Base-by-base conservation (phyloP, 2,797 vertebrate genomes). In the Myripristis murdjan region DNA sequence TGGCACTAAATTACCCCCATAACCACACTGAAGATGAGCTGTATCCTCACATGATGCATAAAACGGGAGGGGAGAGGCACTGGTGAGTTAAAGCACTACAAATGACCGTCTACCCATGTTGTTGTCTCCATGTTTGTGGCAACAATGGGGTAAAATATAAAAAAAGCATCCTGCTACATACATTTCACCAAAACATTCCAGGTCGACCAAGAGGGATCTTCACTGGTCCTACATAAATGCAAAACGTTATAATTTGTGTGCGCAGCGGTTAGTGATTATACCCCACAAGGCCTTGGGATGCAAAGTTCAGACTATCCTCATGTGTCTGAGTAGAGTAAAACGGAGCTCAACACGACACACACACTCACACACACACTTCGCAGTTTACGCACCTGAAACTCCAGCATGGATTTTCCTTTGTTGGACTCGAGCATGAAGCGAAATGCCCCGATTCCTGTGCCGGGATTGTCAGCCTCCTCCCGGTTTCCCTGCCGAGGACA, bases 371-470 rank as follows among this genome's bases (percentile, higher is more conserved):
- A 35, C 49, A 55, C 56, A 68, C 2, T 23, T 49, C 44, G 57
- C 15, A 62, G 57, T 64, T 37, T 31, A 69, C 31, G 8, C 82
- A 99, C 98, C 97, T 99, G 98, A 88, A 99, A 99, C 81, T 99
- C 98, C 84, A 99, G 92, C 97, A 99, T 99, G 11, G 97, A 99
- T 77, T 99, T 99, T n/a, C 97, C 97, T 89, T 98, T 98, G 91
- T 99, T 99, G 74, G 97, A 99, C 81, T 99, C 98, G 23, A 99
- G 87, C 98, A 99, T 99, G 93, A 99, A 99, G 78, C 98, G 97
- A 88, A 99, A 99, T 0, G 98, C 98, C 0, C 98, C 98, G 0
- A 99, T 99, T 2, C 98, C 98, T 0, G 97, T 99, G 84, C 95
- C 97, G 41, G 98, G 97, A 62, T 98, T 99, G 73, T 99, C 98